These are phyloP conservation scores for Blastomussa wellsi DNA, from an alignment of 92 coral and sea anemone genomes.

Conservation along the genomic window DNA sequence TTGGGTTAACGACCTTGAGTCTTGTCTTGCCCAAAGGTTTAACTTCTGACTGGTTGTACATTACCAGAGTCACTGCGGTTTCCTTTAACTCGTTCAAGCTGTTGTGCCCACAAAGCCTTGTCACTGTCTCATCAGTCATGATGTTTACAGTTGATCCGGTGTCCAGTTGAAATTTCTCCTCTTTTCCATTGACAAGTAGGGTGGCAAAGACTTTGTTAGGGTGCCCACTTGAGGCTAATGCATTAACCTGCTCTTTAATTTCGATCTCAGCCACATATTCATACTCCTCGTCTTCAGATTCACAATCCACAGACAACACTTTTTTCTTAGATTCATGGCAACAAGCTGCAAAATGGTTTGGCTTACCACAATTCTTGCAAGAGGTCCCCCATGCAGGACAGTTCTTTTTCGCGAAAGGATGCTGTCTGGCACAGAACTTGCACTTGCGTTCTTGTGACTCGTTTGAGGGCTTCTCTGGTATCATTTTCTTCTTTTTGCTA, in stretches of 20 bases:
- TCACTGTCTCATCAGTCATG: constrained; percentile 21
- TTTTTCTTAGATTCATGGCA: constrained; percentile 36
- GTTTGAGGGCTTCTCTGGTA: constrained; percentile 8
- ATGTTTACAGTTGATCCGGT: constrained; percentile 68
- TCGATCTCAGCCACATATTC: constrained; percentile 54
- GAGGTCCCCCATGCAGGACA: constrained; percentile 68
- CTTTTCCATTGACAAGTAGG: constrained; percentile 42
- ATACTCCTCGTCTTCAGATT: constrained; percentile 32
- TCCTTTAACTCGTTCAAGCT: constrained; percentile 13
- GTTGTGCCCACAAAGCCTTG: constrained; percentile 24
- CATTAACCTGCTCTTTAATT: constrained; percentile 28
- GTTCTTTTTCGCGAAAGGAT: constrained; percentile 40
- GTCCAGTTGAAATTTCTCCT: constrained; percentile 50
- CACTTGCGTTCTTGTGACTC: constrained; percentile 37
- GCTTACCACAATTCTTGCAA: constrained; percentile 47
- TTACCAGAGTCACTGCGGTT: constrained; percentile 35
- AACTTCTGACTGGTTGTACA: no score
- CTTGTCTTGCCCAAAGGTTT: no score
- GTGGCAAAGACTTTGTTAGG: constrained; percentile 55
- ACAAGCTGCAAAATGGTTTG: constrained; percentile 51
- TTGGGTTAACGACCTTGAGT: no score
- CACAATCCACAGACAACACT: constrained; percentile 14
- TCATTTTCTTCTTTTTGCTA: background rate
- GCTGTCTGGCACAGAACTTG: constrained; percentile 58
- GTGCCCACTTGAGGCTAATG: constrained; percentile 10